Base-by-base conservation (phyloP, 1,140 invertebrate genomes). In the Aphelenchoides avenae region DNA sequence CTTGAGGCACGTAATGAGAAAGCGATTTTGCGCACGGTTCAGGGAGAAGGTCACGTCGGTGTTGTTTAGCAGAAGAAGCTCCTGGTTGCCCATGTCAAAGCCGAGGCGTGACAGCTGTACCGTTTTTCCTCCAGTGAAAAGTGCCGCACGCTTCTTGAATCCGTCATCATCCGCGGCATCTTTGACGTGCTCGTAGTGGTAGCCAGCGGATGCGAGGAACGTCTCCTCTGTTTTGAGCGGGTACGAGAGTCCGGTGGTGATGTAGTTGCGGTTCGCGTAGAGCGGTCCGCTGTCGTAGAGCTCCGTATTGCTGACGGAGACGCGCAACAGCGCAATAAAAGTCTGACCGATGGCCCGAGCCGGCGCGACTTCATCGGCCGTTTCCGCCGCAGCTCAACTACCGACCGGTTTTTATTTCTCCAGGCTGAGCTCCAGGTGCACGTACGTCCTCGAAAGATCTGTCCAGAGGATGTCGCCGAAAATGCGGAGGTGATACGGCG, bases 271-370 rank as follows among this genome's bases (percentile, higher is more conserved):
- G n/a, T n/a, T n/a, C n/a, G n/a, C n/a, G n/a, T n/a, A 56, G 24
- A 54, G 54, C 22, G 49, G 54, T 3, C 52, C 52, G 22, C 27
- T 40, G 18, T 54, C 52, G 55, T 54, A 54, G 6, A 54, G 31
- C 15, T 54, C 52, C n/a, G 27, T 40, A 30, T 54, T 54, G 3
- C 55, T 36, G 2, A 54, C 27, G 6, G 56, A 57, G 11, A 54
- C 55, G 9, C 34, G 24, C n/a, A 54, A 15, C 30, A 56, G 52
- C 26, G 29, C 50, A 24, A 58, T 40, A 55, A 55, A 55, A 13
- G 52, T 55, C 5, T 18, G 52, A 2, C 52, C 52, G 58, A 55
- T 57, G 1, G n/a, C 51, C 13, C 58, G 52, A n/a, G 58, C 58
- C 3, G 52, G 24, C 11, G 3, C 6, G 1, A 55, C 27, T 24